Evolutionary conservation across 1,140 invertebrate genomes (phyloP), one percentile per base, ranked within the genome.

Genomic region (Heliconius himera): DNA sequence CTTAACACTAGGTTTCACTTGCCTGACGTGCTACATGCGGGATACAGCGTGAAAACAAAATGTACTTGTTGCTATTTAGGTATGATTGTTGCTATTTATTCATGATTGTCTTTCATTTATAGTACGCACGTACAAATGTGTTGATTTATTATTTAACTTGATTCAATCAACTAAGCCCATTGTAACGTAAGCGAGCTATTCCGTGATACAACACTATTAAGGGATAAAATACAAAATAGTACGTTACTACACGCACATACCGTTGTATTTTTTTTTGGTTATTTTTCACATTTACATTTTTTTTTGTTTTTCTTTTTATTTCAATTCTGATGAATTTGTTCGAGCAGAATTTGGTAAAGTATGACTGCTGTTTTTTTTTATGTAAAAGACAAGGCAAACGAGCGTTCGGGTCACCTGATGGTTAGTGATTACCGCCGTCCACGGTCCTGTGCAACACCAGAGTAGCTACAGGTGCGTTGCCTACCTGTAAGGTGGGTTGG

Each of bases 111-210:
- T 16, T 29, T 26, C 0, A 13, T 66, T 6, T 56, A 56, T n/a
- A 22, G 8, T 56, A 18, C n/a, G 54, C 22, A 56, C n/a, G 26
- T 66, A 26, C 26, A 66, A 26, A 66, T 26, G 60, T 66, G 11
- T 13, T 26, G 60, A 66, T 66, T 66, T 29, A 66, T 66, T 66
- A 66, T 66, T 66, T 29, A 66, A 66, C 60, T 66, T 66, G 60
- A 66, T 66, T 66, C 60, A 66, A 66, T 66, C 26, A 66, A 66
- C 60, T 66, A 26, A 66, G 22, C 60, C 60, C 9, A 66, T 29
- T 66, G 60, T 66, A 29, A 29, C 3, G 4, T 66, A 66, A 66
- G 9, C 26, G 60, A 18, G 60, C 11, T 66, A 66, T 66, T 66
- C 4, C 60, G 60, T 66, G 60, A 66, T 66, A 66, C 60, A 66